Percentiles rank a stretch among this genome's conserved stretches.
These are phyloP conservation scores for Bunonema sp. DNA, from an alignment of 2,888 invertebrate species.

Conservation along the genomic window DNA sequence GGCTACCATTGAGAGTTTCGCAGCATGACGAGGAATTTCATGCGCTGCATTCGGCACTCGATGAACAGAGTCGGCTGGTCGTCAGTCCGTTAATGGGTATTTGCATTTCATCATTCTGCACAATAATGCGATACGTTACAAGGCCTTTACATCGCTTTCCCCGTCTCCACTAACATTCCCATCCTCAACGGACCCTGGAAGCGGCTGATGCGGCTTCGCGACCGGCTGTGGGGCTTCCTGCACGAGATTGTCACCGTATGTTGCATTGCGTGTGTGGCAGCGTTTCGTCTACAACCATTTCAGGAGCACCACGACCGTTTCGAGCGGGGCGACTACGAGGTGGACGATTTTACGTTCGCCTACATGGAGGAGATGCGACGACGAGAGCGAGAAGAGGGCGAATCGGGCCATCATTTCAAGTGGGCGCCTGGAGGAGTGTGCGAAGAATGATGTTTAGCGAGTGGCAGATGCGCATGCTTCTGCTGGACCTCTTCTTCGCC, in stretches of 20 bases:
- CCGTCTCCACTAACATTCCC: constrained; percentile 27
- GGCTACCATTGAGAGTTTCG: neutral
- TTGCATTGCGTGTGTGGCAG: neutral
- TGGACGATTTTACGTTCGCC: constrained; percentile 33
- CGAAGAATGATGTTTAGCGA: constrained; percentile 17
- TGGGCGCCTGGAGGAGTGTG: neutral
- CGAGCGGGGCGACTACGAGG: constrained; percentile 9
- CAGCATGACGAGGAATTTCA: constrained; percentile 27
- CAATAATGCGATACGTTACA: too few species aligned
- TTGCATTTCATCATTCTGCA: neutral
- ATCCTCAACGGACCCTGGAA: constrained; percentile 27
- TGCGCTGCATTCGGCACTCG: constrained; percentile 28
- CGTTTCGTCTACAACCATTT: constrained; percentile 11
- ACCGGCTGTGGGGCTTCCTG: constrained; percentile 23
- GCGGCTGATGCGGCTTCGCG: constrained; percentile 20
- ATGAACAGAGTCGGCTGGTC: constrained; percentile 26
- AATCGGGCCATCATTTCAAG: constrained; percentile 2
- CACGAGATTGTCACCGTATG: constrained; percentile 3
- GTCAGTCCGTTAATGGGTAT: constrained; percentile 25
- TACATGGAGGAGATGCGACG: constrained; percentile 35
- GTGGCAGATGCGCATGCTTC: constrained; percentile 35
- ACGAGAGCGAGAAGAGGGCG: constrained; percentile 9
- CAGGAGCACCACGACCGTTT: constrained; percentile 12
- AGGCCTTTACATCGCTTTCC: constrained; percentile 30
- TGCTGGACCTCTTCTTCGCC: constrained; percentile 40